Percentiles rank a stretch among this genome's conserved stretches.
phyloP scores from a whole-genome alignment of 2,797 vertebrate species.

The Percopsis omiscomaycus region DNA sequence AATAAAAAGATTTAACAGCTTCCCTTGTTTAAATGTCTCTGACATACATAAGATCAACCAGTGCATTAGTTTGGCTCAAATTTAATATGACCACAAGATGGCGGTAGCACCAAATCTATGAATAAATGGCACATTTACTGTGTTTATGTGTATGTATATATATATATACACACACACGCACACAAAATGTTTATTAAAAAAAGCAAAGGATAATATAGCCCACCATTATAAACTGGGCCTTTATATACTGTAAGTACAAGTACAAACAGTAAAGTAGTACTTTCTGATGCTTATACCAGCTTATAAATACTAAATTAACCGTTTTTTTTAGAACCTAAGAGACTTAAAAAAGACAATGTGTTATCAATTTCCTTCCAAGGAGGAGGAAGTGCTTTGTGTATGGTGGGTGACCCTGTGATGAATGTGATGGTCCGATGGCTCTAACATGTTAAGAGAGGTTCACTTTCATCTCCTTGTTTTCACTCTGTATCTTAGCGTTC shows the following conservation, averaged over 20 bases:
- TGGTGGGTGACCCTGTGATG: conserved; percentile 53
- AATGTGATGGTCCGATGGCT: conserved; percentile 78
- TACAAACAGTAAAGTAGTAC: no score
- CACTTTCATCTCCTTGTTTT: conserved; percentile 56
- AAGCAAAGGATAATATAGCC: no score
- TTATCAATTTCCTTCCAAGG: conserved; percentile 60
- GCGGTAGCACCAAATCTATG: conserved; percentile 33
- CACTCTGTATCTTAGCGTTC: conserved; percentile 16
- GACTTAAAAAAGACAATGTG: conserved; percentile 54
- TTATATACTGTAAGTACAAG: no score
- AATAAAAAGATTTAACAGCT: conserved; percentile 54
- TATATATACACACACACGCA: no score
- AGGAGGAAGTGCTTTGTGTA: conserved; percentile 60
- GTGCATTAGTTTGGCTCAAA: not conserved
- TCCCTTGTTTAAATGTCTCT: not conserved
- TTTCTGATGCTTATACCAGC: no score
- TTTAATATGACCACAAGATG: conserved; percentile 55
- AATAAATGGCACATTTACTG: not conserved
- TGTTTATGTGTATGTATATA: no score
- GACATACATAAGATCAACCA: no score
- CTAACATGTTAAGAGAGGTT: conserved; percentile 51
- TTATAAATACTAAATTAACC: no score
- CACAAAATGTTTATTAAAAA: no score
- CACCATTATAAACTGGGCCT: no score
- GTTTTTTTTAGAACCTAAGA: conserved; percentile 30